Evolutionary conservation across 2,113 vertebrate genomes (phyloP), one percentile per base, ranked within the genome.

Genomic region (Emydocephalus ijimae): DNA sequence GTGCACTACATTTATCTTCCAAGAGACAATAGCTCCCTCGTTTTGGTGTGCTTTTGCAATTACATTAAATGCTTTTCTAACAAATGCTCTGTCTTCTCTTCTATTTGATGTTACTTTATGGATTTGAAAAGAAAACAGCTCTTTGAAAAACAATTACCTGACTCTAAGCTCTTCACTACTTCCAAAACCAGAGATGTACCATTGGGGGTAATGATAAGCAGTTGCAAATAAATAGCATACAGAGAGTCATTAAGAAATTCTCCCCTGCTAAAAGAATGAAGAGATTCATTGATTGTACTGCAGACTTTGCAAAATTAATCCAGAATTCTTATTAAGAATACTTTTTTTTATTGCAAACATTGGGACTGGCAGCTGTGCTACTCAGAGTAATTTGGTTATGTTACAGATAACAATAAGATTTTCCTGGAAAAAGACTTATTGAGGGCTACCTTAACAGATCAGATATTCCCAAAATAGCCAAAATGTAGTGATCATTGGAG

Each of bases 141-240:
- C 54, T 92, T 92, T 94, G 91, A 85, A 94, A 92, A 91, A 61
- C 89, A 94, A 94, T 91, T 94, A 94, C 89, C 86, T 92, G 88
- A 88, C 89, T 91, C 86, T 92, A 92, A 45, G 61, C 57, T 88
- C 89, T 87, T 85, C 86, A 55, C 56, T 14, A 34, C 26, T 93
- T 94, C 93, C 81, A 90, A 90, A 54, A 88, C 34, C 61, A 89
- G 55, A 26, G 86, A 29, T 18, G 81, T 92, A 90, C 57, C 59
- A 86, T 81, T 57, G 91, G 50, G 90, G 74, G 52, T 91, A 92
- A 87, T 92, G 74, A 61, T 61, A 43, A 64, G 69, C 57, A 92
- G n/a, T 50, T 85, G 24, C 26, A 85, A 64, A 90, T 56, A 90
- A 90, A 54, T 24, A 45, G 45, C 50, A 85, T 8, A 85, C 6